Conservation (phyloP, 2,113 vertebrate genomes). For the Silurus meridionalis region DNA sequence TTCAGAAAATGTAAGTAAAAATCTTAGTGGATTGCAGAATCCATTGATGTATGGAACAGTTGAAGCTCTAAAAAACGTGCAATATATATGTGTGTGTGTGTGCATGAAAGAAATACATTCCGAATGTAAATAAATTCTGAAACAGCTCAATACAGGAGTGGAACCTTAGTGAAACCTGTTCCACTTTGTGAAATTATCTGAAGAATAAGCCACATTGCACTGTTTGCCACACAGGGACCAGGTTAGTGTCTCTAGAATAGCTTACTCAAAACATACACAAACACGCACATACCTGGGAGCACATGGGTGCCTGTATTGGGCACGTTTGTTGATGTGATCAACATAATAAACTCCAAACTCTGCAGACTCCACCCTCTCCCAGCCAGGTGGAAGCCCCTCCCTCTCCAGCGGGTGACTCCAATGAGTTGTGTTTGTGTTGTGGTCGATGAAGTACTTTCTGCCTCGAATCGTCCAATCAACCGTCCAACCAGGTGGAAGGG, state of each 20-base stretch:
- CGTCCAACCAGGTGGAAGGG: conserved; percentile 93
- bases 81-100: too few relatives aligned
- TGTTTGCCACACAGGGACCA: background rate
- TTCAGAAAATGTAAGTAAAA: conserved; percentile 11
- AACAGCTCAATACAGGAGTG: background rate
- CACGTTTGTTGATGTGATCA: conserved; percentile 94
- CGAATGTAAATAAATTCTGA: background rate
- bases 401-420: conserved; percentile 97
- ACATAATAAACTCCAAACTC: conserved; percentile 96
- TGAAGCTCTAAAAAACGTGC: background rate
- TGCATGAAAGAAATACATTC: background rate
- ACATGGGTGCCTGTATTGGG: conserved; percentile 94
- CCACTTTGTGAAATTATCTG: background rate
- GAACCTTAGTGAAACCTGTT: background rate
- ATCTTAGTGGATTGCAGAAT: background rate
- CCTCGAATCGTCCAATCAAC: conserved; percentile 98
- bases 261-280: background rate
- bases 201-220: background rate
- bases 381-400: conserved; percentile 93
- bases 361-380: conserved; percentile 93
- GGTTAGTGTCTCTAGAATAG: background rate
- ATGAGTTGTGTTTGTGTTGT: conserved; percentile 98
- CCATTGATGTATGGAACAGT: background rate
- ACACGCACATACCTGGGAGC: conserved; percentile 83
- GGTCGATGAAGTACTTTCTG: conserved; percentile 96